These are phyloP conservation scores for Drosophila tani DNA, from an alignment of 1,140 invertebrate genomes.

Conservation along the genomic window DNA sequence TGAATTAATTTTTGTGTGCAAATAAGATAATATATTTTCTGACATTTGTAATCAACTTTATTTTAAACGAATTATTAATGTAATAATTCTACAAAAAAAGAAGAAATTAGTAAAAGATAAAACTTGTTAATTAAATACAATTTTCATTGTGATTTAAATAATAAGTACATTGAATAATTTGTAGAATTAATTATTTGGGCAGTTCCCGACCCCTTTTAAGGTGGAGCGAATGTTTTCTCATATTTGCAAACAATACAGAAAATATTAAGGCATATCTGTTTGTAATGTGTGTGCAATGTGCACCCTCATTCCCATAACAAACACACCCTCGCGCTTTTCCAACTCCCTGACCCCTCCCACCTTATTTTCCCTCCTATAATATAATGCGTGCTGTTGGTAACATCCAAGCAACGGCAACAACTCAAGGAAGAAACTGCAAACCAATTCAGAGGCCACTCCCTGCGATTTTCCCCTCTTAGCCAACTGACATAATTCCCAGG, in stretches of 20 bases:
- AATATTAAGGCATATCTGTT: slow-evolving; percentile 8
- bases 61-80: too few relatives aligned
- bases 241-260: slow-evolving; percentile 28
- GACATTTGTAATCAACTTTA: too few relatives aligned
- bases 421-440: slow-evolving; percentile 42
- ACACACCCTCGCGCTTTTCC: slow-evolving; percentile 10
- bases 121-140: neutral
- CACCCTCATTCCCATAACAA: slow-evolving; percentile 23
- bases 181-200: neutral
- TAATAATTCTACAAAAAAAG: too few relatives aligned
- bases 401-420: slow-evolving; percentile 13
- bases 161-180: neutral
- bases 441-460: slow-evolving; percentile 31
- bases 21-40: too few relatives aligned
- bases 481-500: slow-evolving; percentile 77
- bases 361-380: neutral
- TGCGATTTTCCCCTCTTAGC: slow-evolving; percentile 14
- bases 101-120: neutral
- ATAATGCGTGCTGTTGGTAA: slow-evolving; percentile 47
- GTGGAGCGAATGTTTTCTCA: slow-evolving; percentile 9
- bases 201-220: neutral
- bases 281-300: slow-evolving; percentile 1
- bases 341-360: neutral
- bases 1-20: too few relatives aligned
- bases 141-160: neutral